phyloP scores from a whole-genome alignment of 2,113 vertebrate genomes.

The Pelvicachromis taeniatus region DNA sequence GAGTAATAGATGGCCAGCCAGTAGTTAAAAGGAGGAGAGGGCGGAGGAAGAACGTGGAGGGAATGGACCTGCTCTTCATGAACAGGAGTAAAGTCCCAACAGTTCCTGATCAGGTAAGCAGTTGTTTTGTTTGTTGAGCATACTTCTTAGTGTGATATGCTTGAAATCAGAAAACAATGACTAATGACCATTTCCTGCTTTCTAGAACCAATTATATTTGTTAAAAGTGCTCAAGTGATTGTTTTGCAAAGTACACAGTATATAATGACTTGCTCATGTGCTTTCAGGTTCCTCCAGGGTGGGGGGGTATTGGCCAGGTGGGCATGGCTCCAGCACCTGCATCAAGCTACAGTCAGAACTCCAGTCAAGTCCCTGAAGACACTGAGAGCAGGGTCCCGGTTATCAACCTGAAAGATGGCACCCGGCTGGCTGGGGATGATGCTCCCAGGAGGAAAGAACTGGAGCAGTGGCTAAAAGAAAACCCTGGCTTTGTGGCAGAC shows the following conservation, averaged over 20 bases:
- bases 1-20: constrained; percentile 83
- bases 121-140: not conserved
- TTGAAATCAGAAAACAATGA: not conserved
- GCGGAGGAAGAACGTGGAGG: constrained; percentile 95
- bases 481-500: constrained; percentile 95
- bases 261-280: not conserved
- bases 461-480: constrained; percentile 91
- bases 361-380: constrained; percentile 75
- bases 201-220: not conserved
- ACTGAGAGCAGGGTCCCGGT: constrained; percentile 89
- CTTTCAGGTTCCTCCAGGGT: constrained; percentile 77
- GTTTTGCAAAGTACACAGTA: not conserved
- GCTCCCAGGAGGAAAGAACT: constrained; percentile 91
- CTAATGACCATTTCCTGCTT: not conserved
- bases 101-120: constrained; percentile 79
- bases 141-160: not conserved
- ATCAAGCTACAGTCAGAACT: constrained; percentile 57
- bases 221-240: not conserved
- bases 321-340: constrained; percentile 68
- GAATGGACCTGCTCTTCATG: constrained; percentile 88
- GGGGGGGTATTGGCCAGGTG: constrained; percentile 80
- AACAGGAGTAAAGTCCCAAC: constrained; percentile 79
- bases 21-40: constrained; percentile 88
- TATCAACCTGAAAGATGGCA: constrained; percentile 96
- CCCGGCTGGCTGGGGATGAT: constrained; percentile 93